These are phyloP conservation scores for Drosophila littoralis DNA, from an alignment of 1,140 invertebrate genomes.

Conservation along the genomic window DNA sequence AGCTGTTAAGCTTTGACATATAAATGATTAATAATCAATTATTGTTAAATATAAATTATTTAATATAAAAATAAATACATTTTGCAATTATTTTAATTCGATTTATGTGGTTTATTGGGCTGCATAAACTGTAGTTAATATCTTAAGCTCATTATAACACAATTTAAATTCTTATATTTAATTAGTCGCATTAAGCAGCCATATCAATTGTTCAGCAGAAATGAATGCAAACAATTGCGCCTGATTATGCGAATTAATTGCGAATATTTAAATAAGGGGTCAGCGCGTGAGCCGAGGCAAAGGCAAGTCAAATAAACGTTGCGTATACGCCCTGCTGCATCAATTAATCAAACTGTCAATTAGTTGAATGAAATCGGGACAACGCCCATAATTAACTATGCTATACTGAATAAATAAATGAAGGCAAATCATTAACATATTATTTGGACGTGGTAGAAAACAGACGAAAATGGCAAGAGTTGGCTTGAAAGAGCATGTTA, in stretches of 20 bases:
- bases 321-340: conserved; percentile 16
- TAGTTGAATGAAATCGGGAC: conserved; percentile 25
- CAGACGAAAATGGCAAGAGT: background rate
- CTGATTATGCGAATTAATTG: conserved; percentile 2
- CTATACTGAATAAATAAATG: conserved; percentile 19
- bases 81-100: too few relatives aligned
- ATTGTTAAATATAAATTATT: too few relatives aligned
- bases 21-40: too few relatives aligned
- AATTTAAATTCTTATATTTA: conserved; percentile 1
- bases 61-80: too few relatives aligned
- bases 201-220: background rate
- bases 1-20: too few relatives aligned
- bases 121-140: background rate
- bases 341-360: conserved; percentile 54
- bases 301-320: conserved; percentile 8
- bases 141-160: background rate
- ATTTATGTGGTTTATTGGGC: too few relatives aligned
- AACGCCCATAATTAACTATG: conserved; percentile 30
- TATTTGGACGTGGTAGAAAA: background rate
- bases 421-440: conserved; percentile 42
- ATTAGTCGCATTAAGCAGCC: background rate
- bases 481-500: background rate
- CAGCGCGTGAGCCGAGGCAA: background rate
- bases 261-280: background rate
- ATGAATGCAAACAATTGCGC: background rate